These are phyloP conservation scores for Phenacoccus solenopsis DNA, from an alignment of 1,140 invertebrate genomes.

Conservation along the genomic window DNA sequence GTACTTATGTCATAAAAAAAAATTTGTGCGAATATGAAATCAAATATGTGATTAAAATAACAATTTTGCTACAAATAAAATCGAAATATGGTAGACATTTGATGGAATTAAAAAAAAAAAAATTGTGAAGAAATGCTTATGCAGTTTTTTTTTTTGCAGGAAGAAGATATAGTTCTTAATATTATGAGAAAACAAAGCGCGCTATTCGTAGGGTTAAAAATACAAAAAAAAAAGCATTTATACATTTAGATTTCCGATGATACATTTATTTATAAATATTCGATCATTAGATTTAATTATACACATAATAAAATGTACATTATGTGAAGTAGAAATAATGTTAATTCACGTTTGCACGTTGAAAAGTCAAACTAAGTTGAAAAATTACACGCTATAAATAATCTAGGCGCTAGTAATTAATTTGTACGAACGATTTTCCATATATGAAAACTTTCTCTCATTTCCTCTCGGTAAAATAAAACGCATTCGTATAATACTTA, in stretches of 20 bases:
- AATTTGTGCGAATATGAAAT: background rate
- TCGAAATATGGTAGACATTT: background rate
- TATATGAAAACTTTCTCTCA: background rate
- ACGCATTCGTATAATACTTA: background rate
- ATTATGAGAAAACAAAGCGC: background rate
- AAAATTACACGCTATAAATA: slow-evolving; percentile 3
- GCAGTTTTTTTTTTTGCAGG: background rate
- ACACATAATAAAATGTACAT: background rate
- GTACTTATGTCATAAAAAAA: background rate
- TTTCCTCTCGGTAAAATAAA: background rate
- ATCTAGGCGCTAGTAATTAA: background rate
- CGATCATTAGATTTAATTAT: background rate
- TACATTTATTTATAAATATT: background rate
- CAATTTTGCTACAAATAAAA: background rate
- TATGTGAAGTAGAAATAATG: background rate
- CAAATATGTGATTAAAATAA: background rate
- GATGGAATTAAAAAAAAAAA: background rate
- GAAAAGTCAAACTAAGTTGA: background rate
- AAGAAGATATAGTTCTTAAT: background rate
- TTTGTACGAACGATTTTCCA: background rate
- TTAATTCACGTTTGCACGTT: background rate
- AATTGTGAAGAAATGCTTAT: background rate
- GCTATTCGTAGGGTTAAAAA: background rate
- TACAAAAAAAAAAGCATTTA: background rate
- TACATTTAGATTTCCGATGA: background rate